Base-by-base conservation (phyloP, 2,797 vertebrate genomes). In the Botia almorhae region DNA sequence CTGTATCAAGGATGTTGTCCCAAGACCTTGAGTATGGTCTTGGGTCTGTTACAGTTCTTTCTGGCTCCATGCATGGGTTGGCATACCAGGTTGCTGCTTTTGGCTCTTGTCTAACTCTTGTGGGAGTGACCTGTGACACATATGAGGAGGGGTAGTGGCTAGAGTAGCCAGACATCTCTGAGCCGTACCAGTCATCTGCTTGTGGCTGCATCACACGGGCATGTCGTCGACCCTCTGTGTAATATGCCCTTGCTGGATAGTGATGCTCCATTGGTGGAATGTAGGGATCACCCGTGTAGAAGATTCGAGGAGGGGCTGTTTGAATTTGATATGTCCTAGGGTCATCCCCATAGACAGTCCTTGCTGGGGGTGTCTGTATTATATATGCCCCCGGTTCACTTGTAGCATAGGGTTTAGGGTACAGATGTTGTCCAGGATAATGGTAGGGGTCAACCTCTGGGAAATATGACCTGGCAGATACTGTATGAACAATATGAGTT, bases 11-110 rank as follows among this genome's bases (percentile, higher is more conserved):
- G 82, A 99, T 98, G 87, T 98, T 97, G 87, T 99, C 98, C 97
- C 97, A 99, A 56, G 98, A 99, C 78, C 96, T 96, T 60, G 97
- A 99, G 87, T 97, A 95, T 60, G 95, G 94, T 89, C 96, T 96
- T 14, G 92, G 93, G 33, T 98, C 97, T 11, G 93, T 92, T 74
- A 85, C 95, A 26, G 96, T 91, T 82, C 94, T 94, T 0, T 94
- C 92, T 0, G 95, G 92, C 67, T 96, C 96, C 80, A 95, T 89
- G 21, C 95, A 94, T 0, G 96, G 94, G 86, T 93, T 95, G 2
- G 93, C 91, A 1, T 96, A 97, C 96, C 97, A 98, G 2, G 96
- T 92, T 29, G 95, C 89, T 39, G 93, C 88, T 83, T 92, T 89
- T 48, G 96, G 92, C 26, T 95, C 95, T 0, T 93, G 89, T 0